Conservation (phyloP, 1,140 invertebrate species). For the Zaprionus ornatus region DNA sequence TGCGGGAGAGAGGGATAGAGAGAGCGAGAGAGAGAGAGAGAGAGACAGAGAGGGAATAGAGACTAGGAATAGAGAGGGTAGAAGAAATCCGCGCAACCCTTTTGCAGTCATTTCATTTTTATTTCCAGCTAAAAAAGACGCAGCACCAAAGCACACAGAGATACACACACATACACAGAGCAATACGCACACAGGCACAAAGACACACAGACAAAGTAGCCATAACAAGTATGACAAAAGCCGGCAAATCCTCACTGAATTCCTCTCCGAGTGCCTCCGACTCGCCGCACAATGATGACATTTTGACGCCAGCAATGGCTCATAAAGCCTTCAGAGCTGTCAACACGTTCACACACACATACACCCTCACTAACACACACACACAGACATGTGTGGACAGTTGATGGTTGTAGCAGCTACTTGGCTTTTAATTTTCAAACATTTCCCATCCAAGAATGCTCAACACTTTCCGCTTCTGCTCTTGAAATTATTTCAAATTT, state of each 20-base stretch:
- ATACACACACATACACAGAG: slow-evolving; percentile 1
- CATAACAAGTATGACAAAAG: slow-evolving; percentile 59
- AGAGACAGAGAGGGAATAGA: background rate
- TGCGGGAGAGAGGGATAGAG: background rate
- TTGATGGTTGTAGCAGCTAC: slow-evolving; percentile 47
- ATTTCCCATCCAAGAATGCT: slow-evolving; percentile 31
- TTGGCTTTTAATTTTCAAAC: slow-evolving; percentile 60
- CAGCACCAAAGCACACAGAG: slow-evolving; percentile 20
- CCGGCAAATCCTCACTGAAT: slow-evolving; percentile 59
- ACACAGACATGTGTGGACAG: slow-evolving; percentile 22
- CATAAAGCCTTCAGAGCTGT: slow-evolving; percentile 70
- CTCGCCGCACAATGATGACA: slow-evolving; percentile 64
- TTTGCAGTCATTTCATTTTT: slow-evolving; percentile 39
- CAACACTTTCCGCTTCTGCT: slow-evolving; percentile 32
- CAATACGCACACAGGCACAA: background rate
- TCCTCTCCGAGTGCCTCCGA: slow-evolving; percentile 36
- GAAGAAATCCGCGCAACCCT: slow-evolving; percentile 41
- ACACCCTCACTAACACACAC: background rate
- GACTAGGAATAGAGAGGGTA: background rate
- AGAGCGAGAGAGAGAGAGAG: background rate
- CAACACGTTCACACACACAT: slow-evolving; percentile 24
- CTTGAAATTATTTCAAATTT: slow-evolving; percentile 43
- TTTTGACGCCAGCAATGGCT: slow-evolving; percentile 80
- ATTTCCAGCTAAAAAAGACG: slow-evolving; percentile 39
- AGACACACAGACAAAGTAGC: slow-evolving; percentile 5